Evolutionary conservation across 2,888 invertebrate genomes (phyloP), one percentile per base, ranked within the genome.

Genomic region (Napeogenes inachia): DNA sequence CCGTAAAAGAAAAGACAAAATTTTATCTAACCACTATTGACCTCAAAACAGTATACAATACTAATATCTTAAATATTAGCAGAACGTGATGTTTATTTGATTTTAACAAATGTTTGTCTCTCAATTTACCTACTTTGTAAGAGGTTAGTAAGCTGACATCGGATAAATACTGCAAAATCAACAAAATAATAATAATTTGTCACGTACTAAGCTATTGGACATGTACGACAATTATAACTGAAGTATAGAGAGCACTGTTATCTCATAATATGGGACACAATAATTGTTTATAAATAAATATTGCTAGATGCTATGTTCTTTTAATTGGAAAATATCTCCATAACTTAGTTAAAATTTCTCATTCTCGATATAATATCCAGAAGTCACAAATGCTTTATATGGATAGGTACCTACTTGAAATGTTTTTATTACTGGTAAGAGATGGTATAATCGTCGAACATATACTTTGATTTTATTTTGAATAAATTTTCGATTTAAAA

Each of bases 11-110:
- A 3, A 42, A 30, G 30, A 50, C 5, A 30, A 21, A 30, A 50
- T 21, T 30, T 50, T 8, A 50, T 6, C 30, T 50, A 30, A 21
- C 30, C 50, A 30, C 30, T 30, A 50, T 50, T 50, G 30, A 30
- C 50, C 50, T 50, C 50, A 50, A 50, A 50, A 12, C 50, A 4
- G 3, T 10, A 30, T 30, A 30, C 50, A 12, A 12, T 50, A 30
- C 50, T 8, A 50, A 50, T 50, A 50, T 50, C 30, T 50, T 50
- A 50, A 50, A 21, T 50, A 50, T 50, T 50, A 50, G 30, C 50
- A 30, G 30, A 30, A 50, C 50, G 50, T 50, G 50, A 50, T 50
- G 50, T 50, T 50, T 50, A 50, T 50, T 50, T 50, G 30, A 30
- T 50, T 50, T 50, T 30, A 50, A 30, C 30, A 10, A n/a, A 47